phyloP scores from a whole-genome alignment of 1,140 invertebrate species.

The Octopus sinensis region DNA sequence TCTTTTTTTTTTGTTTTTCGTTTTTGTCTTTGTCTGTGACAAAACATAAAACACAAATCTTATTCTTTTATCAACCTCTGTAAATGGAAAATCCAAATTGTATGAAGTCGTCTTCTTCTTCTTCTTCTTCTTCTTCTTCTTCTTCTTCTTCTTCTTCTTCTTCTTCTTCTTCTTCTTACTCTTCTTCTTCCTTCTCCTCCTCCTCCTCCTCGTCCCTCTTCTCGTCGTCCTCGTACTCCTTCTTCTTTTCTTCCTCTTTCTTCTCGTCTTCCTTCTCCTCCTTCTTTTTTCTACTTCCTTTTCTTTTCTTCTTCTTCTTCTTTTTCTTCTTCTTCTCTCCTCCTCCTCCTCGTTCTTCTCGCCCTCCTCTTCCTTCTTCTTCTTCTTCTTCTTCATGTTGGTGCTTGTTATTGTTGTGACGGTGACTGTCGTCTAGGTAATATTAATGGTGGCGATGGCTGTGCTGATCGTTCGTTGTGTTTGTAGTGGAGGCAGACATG shows the following conservation, averaged over 20 bases:
- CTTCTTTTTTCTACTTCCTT: background rate
- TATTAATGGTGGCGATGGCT: background rate
- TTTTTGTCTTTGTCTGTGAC: background rate
- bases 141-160: background rate
- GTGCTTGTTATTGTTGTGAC: conserved; percentile 16
- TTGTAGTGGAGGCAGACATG: background rate
- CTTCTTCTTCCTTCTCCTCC: conserved; percentile 9
- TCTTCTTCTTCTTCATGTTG: conserved; percentile 11
- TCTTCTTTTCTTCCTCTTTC: conserved; percentile 18
- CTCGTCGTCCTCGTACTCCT: conserved; percentile 8
- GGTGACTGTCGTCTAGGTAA: conserved; percentile 17
- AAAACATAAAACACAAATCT: too few species aligned
- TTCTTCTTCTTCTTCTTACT: background rate
- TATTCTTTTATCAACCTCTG: too few species aligned
- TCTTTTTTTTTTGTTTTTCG: background rate
- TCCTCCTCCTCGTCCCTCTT: conserved; percentile 18
- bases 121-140: background rate
- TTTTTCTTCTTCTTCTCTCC: conserved; percentile 14
- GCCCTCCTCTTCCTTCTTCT: conserved; percentile 21
- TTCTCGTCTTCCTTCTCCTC: conserved; percentile 3
- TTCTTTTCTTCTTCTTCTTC: conserved; percentile 19
- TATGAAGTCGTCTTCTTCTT: background rate
- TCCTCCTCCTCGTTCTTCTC: conserved; percentile 20
- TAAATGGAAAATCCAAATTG: too few species aligned
- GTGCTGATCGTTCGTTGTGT: background rate